phyloP scores from a whole-genome alignment of 2,113 vertebrate species.

The Plectropomus leopardus region DNA sequence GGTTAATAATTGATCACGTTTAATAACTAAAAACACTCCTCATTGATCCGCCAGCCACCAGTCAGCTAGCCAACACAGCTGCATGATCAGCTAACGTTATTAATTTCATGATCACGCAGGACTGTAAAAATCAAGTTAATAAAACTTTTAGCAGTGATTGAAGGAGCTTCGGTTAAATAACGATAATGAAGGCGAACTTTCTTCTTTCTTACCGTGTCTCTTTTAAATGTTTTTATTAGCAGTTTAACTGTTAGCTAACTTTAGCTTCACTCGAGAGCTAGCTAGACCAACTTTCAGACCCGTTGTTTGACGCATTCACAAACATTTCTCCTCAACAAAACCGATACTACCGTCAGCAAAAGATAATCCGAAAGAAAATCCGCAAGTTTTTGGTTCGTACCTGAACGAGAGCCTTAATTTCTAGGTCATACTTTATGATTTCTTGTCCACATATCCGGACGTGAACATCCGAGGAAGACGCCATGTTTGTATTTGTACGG shows the following conservation, averaged over 20 bases:
- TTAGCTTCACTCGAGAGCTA: too few species aligned
- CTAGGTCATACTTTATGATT: conserved; percentile 93
- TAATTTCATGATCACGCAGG: not conserved
- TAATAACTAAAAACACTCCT: not conserved
- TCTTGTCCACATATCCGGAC: conserved; percentile 92
- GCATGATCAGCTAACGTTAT: not conserved
- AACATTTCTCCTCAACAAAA: not conserved
- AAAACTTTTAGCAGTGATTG: not conserved
- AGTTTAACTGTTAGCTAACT: not conserved
- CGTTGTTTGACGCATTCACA: not conserved
- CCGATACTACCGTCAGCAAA: fast-evolving
- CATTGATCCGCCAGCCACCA: not conserved
- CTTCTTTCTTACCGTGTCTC: not conserved
- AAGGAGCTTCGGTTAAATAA: not conserved
- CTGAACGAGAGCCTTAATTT: conserved; percentile 95
- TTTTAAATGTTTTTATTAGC: not conserved
- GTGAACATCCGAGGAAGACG: conserved; percentile 84
- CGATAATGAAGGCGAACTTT: too few species aligned
- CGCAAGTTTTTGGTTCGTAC: conserved; percentile 65
- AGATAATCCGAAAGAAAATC: not conserved
- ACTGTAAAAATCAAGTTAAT: not conserved
- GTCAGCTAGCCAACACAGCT: too few species aligned
- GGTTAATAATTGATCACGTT: too few species aligned
- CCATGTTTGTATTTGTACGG: conserved; percentile 89
- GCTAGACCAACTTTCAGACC: not conserved